These are phyloP conservation scores for Manis javanica DNA, from an alignment of 2,797 vertebrate species.

Conservation along the genomic window DNA sequence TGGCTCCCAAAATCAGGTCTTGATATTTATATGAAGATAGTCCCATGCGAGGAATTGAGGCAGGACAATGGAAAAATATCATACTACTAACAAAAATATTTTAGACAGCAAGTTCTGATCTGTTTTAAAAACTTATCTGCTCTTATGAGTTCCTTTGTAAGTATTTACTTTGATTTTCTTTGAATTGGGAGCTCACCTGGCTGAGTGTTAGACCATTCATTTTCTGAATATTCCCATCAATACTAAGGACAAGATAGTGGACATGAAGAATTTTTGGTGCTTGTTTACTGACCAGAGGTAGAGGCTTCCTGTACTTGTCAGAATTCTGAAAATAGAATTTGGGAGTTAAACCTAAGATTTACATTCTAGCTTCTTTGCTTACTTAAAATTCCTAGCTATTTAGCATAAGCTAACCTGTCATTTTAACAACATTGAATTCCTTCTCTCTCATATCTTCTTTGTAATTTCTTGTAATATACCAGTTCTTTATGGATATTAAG, in stretches of 20 bases:
- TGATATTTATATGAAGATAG: slow-evolving; percentile 30
- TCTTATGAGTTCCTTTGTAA: slow-evolving; percentile 3
- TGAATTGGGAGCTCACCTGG: background rate
- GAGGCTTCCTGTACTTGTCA: slow-evolving; percentile 19
- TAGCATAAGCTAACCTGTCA: background rate
- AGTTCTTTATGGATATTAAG: slow-evolving; percentile 62
- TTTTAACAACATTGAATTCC: slow-evolving; percentile 32
- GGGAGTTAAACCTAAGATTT: slow-evolving; percentile 47
- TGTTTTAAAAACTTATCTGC: background rate
- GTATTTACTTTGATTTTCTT: slow-evolving; percentile 15
- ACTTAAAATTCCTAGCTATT: slow-evolving; percentile 36
- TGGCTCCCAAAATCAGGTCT: background rate
- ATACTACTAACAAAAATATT: background rate
- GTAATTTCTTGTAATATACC: slow-evolving; percentile 34
- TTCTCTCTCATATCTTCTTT: slow-evolving; percentile 1
- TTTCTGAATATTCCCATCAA: slow-evolving; percentile 33
- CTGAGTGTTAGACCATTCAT: background rate
- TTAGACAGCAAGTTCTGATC: background rate
- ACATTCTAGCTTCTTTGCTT: background rate
- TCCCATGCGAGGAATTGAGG: background rate
- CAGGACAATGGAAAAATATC: background rate
- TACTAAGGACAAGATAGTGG: background rate
- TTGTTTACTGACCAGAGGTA: slow-evolving; percentile 31
- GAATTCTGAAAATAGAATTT: slow-evolving; percentile 55
- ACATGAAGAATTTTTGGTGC: background rate